Conservation (phyloP, 2,888 invertebrate genomes). For the Apamea monoglypha region DNA sequence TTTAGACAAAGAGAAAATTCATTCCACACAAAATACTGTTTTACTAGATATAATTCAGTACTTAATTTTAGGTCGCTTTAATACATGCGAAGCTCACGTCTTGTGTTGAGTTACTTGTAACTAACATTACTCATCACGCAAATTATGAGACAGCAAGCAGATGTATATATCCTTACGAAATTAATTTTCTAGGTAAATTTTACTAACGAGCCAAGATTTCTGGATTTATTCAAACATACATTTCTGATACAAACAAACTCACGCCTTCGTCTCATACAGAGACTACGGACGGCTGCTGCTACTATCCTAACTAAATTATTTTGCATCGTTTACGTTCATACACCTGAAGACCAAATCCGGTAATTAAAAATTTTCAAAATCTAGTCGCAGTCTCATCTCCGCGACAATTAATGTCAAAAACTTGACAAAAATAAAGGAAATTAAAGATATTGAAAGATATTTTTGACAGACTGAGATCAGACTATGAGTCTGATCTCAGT, state of each 20-base stretch:
- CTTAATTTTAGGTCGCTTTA: not conserved
- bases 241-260: not conserved
- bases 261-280: not conserved
- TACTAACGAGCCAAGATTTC: not conserved
- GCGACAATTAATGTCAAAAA: too few relatives aligned
- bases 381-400: too few relatives aligned
- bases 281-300: not conserved
- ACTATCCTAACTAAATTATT: not conserved
- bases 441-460: too few relatives aligned
- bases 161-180: not conserved
- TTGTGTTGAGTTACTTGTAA: not conserved
- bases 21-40: constrained; percentile 5
- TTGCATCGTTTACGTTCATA: not conserved
- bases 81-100: not conserved
- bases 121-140: not conserved
- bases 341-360: too few relatives aligned
- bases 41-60: not conserved
- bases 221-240: not conserved
- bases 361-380: too few relatives aligned
- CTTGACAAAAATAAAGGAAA: too few relatives aligned
- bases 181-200: constrained; percentile 6
- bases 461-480: too few relatives aligned
- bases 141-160: not conserved
- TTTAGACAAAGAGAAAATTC: not conserved
- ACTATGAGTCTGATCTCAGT: too few relatives aligned